A percentile compares a stretch with the other conserved stretches of the same genome.
Evolutionary conservation across 2,888 invertebrate species (phyloP).

Genomic region (Nomada fabriciana): DNA sequence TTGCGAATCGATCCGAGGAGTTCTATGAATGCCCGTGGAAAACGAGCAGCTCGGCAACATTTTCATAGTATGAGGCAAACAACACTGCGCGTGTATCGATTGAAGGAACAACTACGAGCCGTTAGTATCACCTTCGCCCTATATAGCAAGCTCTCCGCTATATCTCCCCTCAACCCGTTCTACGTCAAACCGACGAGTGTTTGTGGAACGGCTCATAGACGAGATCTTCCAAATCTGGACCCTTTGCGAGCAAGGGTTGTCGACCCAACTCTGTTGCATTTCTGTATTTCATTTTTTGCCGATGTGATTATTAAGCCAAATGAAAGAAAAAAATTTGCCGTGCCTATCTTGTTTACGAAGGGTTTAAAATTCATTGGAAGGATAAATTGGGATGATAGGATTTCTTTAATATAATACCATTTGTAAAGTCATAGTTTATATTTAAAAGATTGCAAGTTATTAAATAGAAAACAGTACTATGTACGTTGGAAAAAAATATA

Average conservation of each 20-base stretch:
- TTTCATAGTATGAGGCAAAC: constrained; percentile 62
- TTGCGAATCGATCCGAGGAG: constrained; percentile 7
- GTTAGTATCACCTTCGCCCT: constrained; percentile 61
- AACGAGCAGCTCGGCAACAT: constrained; percentile 55
- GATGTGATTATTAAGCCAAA: constrained; percentile 12
- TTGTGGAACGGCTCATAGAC: constrained; percentile 58
- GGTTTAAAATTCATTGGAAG: neutral
- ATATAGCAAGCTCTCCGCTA: constrained; percentile 35
- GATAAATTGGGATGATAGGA: neutral
- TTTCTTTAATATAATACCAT: neutral
- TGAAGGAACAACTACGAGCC: constrained; percentile 58
- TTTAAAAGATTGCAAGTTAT: neutral
- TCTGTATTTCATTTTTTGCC: constrained; percentile 8
- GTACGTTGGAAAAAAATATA: constrained; percentile 14
- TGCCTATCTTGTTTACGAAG: no score
- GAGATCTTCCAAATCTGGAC: constrained; percentile 54
- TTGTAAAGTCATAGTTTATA: neutral
- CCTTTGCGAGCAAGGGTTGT: constrained; percentile 45
- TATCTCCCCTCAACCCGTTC: constrained; percentile 30
- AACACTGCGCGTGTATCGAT: constrained; percentile 72
- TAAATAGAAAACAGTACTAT: constrained; percentile 4
- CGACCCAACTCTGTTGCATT: constrained; percentile 25
- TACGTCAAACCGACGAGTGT: constrained; percentile 53
- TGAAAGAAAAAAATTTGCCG: neutral
- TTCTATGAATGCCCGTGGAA: constrained; percentile 18